Evolutionary conservation across 2,113 vertebrate genomes (phyloP).

Genomic region (Crotalus viridis): DNA sequence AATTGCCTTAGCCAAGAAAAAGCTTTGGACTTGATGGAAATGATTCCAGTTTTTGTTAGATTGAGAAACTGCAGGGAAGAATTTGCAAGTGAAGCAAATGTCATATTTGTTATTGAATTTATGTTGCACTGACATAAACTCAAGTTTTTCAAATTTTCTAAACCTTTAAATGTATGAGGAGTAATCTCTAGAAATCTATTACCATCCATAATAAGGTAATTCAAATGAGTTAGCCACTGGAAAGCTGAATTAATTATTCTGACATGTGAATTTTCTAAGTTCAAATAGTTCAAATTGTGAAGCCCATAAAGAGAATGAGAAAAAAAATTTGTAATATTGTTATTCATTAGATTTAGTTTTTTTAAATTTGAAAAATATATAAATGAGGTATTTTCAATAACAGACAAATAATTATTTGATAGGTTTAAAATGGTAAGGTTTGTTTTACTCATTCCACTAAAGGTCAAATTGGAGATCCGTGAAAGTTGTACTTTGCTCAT

Average conservation of each 20-base stretch:
- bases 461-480: slow-evolving; percentile 69
- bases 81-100: slow-evolving; percentile 80
- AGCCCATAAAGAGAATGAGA: slow-evolving; percentile 80
- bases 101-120: slow-evolving; percentile 75
- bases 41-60: slow-evolving; percentile 77
- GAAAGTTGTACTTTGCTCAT: slow-evolving; percentile 72
- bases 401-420: slow-evolving; percentile 74
- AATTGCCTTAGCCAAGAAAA: slow-evolving; percentile 80
- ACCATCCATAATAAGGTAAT: slow-evolving; percentile 78
- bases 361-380: slow-evolving; percentile 77
- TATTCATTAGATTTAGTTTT: slow-evolving; percentile 75
- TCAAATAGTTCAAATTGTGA: slow-evolving; percentile 74
- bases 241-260: slow-evolving; percentile 83
- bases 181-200: slow-evolving; percentile 72
- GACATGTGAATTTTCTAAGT: slow-evolving; percentile 72
- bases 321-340: slow-evolving; percentile 73
- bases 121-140: slow-evolving; percentile 75
- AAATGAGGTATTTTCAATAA: slow-evolving; percentile 77
- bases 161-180: slow-evolving; percentile 79
- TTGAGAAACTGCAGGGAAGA: slow-evolving; percentile 84
- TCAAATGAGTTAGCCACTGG: slow-evolving; percentile 72
- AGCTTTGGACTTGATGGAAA: slow-evolving; percentile 67
- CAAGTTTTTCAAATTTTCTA: slow-evolving; percentile 77
- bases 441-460: slow-evolving; percentile 76
- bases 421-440: slow-evolving; percentile 83